phyloP scores from a whole-genome alignment of 2,888 invertebrate species.

The Drosophila testacea region DNA sequence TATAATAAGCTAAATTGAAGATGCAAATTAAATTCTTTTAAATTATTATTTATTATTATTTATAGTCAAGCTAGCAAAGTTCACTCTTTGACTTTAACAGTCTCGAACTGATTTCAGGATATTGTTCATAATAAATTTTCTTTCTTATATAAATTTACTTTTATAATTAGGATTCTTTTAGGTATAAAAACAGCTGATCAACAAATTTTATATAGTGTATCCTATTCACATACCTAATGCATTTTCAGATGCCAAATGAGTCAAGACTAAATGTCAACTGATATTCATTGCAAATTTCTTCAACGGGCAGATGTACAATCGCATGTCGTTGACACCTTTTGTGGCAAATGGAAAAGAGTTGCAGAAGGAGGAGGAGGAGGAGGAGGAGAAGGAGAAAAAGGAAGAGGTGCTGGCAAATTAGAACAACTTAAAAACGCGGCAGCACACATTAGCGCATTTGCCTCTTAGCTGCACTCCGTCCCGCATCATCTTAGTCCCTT shows the following conservation, averaged over 20 bases:
- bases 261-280: background rate
- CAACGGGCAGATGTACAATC: background rate
- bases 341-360: slow-evolving; percentile 18
- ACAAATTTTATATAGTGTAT: too few relatives aligned
- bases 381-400: background rate
- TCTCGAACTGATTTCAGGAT: too few relatives aligned
- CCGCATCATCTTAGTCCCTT: background rate
- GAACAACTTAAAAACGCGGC: slow-evolving; percentile 77
- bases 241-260: background rate
- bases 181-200: too few relatives aligned
- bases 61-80: too few relatives aligned
- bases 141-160: too few relatives aligned
- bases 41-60: too few relatives aligned
- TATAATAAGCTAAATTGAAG: too few relatives aligned
- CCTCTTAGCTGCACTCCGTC: slow-evolving; percentile 29
- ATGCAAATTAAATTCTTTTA: too few relatives aligned
- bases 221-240: too few relatives aligned
- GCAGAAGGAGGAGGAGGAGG: background rate
- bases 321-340: slow-evolving; percentile 65
- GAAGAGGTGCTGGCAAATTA: slow-evolving; percentile 61
- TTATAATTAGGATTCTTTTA: too few relatives aligned
- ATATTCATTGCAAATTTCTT: background rate
- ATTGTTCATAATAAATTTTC: too few relatives aligned
- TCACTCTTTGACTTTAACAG: too few relatives aligned
- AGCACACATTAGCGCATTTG: slow-evolving; percentile 73